These are phyloP conservation scores for Caenorhabditis sulstoni DNA, from an alignment of 2,888 invertebrate species.

Conservation along the genomic window DNA sequence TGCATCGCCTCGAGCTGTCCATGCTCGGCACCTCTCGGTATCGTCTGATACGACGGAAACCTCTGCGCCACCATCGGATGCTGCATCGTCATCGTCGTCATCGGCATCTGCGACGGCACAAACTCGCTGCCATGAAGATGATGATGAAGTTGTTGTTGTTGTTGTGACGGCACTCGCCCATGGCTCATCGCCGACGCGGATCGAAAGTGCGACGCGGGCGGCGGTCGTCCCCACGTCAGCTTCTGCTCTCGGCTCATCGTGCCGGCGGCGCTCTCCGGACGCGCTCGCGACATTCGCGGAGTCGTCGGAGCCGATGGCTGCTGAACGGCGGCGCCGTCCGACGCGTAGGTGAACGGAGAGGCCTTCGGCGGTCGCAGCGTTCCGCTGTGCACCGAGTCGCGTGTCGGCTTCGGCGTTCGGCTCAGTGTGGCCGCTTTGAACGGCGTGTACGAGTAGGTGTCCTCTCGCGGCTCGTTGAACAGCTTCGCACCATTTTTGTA, in stretches of 20 bases:
- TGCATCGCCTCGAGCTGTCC: constrained; percentile 24
- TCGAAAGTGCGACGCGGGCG: constrained; percentile 36
- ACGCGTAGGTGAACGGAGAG: constrained; percentile 46
- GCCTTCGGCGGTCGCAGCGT: constrained; percentile 55
- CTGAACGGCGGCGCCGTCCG: not conserved
- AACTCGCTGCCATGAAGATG: constrained; percentile 47
- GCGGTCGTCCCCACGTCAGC: constrained; percentile 54
- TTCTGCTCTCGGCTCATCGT: constrained; percentile 58
- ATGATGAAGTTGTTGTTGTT: too few species aligned
- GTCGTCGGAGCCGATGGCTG: constrained; percentile 52
- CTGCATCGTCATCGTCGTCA: constrained; percentile 20
- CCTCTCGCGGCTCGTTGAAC: constrained; percentile 49
- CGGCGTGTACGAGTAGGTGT: constrained; percentile 54
- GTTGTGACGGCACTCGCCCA: too few species aligned
- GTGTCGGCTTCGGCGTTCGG: constrained; percentile 53
- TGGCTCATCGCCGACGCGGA: constrained; percentile 59
- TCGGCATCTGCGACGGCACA: constrained; percentile 36
- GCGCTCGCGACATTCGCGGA: constrained; percentile 45
- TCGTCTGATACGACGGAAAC: constrained; percentile 44
- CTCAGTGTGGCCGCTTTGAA: constrained; percentile 55
- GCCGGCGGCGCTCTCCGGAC: constrained; percentile 54
- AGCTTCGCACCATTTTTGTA: constrained; percentile 51
- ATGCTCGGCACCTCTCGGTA: constrained; percentile 36
- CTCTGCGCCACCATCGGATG: constrained; percentile 17
- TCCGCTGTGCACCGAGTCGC: constrained; percentile 53